phyloP scores from a whole-genome alignment of 2,888 invertebrate genomes.

The Tachystola acroxantha region DNA sequence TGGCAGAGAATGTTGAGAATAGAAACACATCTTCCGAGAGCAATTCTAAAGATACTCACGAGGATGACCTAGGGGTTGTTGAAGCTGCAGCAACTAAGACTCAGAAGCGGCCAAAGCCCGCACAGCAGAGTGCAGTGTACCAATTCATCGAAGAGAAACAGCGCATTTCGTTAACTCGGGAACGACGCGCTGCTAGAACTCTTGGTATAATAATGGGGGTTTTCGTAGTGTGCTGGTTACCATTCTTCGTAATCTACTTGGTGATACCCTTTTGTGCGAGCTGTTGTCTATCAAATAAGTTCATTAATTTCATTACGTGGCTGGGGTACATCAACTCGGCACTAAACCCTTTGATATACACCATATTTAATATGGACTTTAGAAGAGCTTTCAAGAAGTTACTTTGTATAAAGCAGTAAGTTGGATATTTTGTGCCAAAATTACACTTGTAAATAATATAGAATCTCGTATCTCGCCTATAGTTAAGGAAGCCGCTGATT shows the following conservation, averaged over 20 bases:
- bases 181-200: constrained; percentile 95
- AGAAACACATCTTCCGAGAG: constrained; percentile 68
- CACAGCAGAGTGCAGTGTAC: constrained; percentile 81
- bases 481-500: constrained; percentile 43
- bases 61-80: constrained; percentile 51
- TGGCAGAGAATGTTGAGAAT: constrained; percentile 54
- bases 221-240: constrained; percentile 98
- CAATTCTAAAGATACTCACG: constrained; percentile 68
- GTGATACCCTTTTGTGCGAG: constrained; percentile 91
- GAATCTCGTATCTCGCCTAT: constrained; percentile 30
- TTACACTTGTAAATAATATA: constrained; percentile 25
- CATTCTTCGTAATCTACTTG: constrained; percentile 97
- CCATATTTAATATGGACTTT: constrained; percentile 96
- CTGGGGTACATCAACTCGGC: constrained; percentile 95
- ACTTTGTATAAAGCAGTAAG: constrained; percentile 59
- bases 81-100: constrained; percentile 41
- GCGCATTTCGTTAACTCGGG: constrained; percentile 94
- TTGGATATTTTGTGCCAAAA: constrained; percentile 43
- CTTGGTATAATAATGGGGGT: constrained; percentile 98
- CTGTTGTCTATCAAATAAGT: constrained; percentile 88
- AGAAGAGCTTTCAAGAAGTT: constrained; percentile 92
- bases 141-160: constrained; percentile 94
- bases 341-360: constrained; percentile 95
- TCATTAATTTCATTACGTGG: constrained; percentile 95
- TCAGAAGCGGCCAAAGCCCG: constrained; percentile 44